A percentile compares a stretch with the other conserved stretches of the same genome.
These are phyloP conservation scores for Drosophila busckii DNA, from an alignment of 1,140 invertebrate species.

Conservation along the genomic window DNA sequence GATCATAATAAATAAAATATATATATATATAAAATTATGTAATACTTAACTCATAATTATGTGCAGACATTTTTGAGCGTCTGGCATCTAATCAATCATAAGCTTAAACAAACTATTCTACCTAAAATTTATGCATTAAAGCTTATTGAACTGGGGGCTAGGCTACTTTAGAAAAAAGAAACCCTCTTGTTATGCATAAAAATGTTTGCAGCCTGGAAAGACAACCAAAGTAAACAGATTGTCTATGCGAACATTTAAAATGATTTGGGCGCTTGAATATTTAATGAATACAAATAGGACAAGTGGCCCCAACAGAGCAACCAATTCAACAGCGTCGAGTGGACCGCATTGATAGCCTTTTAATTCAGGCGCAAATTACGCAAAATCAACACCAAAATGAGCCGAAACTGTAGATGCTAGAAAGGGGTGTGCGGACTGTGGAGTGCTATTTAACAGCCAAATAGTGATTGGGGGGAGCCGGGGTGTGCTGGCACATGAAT, in stretches of 20 bases:
- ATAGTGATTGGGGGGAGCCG: conserved; percentile 61
- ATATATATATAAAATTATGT: no score
- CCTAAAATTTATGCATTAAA: no score
- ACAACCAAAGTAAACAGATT: conserved; percentile 1
- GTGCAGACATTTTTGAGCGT: no score
- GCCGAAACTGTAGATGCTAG: background rate
- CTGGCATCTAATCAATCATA: no score
- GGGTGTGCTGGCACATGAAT: conserved; percentile 61
- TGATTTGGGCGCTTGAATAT: conserved; percentile 56
- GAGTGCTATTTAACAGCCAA: no score
- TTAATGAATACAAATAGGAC: conserved; percentile 67
- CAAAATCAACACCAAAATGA: conserved; percentile 65
- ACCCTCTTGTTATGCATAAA: no score
- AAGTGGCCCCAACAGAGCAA: conserved; percentile 34
- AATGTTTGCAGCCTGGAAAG: no score
- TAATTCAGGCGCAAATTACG: conserved; percentile 69
- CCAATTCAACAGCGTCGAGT: background rate
- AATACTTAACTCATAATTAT: no score
- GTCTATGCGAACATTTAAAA: conserved; percentile 36
- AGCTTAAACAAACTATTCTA: no score
- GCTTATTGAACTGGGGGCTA: no score
- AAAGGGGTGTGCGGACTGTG: background rate
- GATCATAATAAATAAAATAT: no score
- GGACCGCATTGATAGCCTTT: conserved; percentile 56
- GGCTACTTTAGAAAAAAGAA: no score